Evolutionary conservation across 2,797 vertebrate species (phyloP).

Genomic region (Falco rusticolus): DNA sequence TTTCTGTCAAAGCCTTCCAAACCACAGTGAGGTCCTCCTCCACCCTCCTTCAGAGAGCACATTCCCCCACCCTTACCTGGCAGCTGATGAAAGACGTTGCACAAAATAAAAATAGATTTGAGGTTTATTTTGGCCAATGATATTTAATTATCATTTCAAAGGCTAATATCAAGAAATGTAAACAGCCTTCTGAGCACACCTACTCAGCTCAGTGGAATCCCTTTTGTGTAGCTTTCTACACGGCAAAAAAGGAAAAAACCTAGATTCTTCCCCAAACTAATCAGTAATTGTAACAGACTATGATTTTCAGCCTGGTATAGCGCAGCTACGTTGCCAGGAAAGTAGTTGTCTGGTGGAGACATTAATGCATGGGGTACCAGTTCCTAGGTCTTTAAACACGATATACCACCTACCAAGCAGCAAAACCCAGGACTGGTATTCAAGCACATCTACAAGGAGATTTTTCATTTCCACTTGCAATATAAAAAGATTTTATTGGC

Average conservation of each 20-base stretch:
- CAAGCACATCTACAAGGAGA: background rate
- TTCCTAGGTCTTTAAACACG: background rate
- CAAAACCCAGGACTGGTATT: background rate
- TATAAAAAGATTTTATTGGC: background rate
- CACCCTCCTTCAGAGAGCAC: background rate
- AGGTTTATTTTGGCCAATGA: conserved; percentile 35
- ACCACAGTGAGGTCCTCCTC: background rate
- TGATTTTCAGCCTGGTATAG: background rate
- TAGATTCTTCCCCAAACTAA: background rate
- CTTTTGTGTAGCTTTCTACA: background rate
- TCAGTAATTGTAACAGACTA: background rate
- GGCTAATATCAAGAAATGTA: background rate
- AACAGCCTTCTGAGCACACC: background rate
- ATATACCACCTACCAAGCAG: background rate
- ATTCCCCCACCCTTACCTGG: background rate
- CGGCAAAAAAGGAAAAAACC: background rate
- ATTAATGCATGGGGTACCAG: background rate
- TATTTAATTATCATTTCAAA: conserved; percentile 54
- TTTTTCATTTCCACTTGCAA: background rate
- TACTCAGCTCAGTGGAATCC: background rate
- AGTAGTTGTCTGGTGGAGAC: background rate
- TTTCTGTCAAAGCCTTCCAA: conserved; percentile 22
- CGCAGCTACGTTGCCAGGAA: background rate
- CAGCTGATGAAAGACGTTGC: conserved; percentile 12
- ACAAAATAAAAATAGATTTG: background rate